These are phyloP conservation scores for Agrotis segetum DNA, from an alignment of 2,888 invertebrate species.

Conservation along the genomic window DNA sequence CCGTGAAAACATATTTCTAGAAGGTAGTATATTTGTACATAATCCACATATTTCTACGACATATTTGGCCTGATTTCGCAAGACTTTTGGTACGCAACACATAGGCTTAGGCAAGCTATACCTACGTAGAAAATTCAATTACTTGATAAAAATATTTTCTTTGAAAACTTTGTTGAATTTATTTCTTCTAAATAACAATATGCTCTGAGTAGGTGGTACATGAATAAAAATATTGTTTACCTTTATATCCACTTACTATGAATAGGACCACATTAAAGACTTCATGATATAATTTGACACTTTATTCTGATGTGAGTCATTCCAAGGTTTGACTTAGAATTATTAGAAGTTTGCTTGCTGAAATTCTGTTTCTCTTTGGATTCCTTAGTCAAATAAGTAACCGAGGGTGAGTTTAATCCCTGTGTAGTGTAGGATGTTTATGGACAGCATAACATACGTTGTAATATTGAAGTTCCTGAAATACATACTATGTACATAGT, in stretches of 20 bases:
- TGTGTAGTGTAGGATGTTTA: too few species aligned
- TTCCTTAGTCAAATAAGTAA: too few species aligned
- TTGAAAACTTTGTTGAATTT: not conserved
- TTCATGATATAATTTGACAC: not conserved
- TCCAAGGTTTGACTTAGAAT: not conserved
- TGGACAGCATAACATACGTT: too few species aligned
- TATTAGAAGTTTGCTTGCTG: too few species aligned
- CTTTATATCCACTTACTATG: too few species aligned
- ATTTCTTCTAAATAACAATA: conserved; percentile 1
- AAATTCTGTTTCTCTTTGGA: too few species aligned
- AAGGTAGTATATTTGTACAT: not conserved
- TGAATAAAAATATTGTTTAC: too few species aligned
- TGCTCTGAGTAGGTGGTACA: not conserved
- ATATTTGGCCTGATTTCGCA: conserved; percentile 9
- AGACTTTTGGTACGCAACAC: conserved; percentile 13
- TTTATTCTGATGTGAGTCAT: not conserved
- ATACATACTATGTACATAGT: too few species aligned
- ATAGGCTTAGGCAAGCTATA: not conserved
- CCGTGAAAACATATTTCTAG: conserved; percentile 16
- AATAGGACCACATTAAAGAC: not conserved
- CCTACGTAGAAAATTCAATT: conserved; percentile 22
- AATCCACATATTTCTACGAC: not conserved
- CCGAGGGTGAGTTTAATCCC: too few species aligned
- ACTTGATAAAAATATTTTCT: conserved; percentile 5
- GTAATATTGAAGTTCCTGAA: too few species aligned